Percentiles rank a stretch among this genome's conserved stretches.
Conservation (phyloP, 2,797 vertebrate genomes). For the Peromyscus aztecus region DNA sequence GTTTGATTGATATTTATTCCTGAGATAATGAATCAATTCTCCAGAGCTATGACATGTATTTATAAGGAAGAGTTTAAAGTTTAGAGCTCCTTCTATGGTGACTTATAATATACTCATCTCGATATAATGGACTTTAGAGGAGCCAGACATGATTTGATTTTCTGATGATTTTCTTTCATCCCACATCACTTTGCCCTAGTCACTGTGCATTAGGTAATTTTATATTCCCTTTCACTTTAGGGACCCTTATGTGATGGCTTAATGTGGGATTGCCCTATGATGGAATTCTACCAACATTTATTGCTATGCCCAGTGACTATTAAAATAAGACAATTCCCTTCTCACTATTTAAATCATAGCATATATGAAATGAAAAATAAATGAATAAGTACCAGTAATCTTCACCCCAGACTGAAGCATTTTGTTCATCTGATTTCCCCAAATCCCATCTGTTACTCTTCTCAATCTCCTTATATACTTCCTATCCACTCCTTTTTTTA, state of each 20-base stretch:
- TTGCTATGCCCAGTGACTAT: neutral
- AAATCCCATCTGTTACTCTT: accelerated
- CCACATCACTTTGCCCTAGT: neutral
- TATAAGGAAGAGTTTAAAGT: neutral
- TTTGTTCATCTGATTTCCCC: neutral
- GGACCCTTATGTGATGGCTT: neutral
- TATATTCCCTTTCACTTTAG: neutral
- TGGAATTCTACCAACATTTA: neutral
- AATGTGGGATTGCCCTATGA: neutral
- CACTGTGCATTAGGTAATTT: neutral
- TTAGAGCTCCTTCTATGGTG: neutral
- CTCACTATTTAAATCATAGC: neutral
- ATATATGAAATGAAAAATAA: neutral
- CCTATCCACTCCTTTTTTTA: neutral
- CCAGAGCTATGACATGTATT: neutral
- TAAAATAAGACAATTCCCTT: neutral
- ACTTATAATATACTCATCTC: neutral
- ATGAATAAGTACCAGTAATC: neutral
- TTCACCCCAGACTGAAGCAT: neutral
- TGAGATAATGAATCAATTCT: neutral
- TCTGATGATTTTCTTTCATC: neutral
- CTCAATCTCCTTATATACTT: neutral
- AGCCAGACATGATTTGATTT: neutral
- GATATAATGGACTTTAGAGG: neutral
- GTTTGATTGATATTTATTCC: slow-evolving; percentile 58